Conservation (phyloP, 2,888 invertebrate species). For the Lochmaea crataegi region DNA sequence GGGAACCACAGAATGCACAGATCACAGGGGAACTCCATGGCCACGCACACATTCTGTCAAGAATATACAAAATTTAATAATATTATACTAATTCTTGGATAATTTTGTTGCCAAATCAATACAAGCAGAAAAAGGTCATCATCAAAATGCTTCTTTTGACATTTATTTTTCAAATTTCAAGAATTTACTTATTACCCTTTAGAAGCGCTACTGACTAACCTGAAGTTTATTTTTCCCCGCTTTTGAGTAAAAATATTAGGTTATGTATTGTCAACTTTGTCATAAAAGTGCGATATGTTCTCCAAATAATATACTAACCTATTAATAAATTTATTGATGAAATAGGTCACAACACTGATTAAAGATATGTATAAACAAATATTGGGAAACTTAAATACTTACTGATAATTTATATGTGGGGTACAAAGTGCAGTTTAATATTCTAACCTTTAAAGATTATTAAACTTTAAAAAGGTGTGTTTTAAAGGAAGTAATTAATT, state of each 20-base stretch:
- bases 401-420: conserved; percentile 43
- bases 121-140: too few relatives aligned
- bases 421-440: conserved; percentile 53
- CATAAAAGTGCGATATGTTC: conserved; percentile 9
- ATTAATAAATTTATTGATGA: conserved; percentile 38
- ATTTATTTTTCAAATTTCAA: too few relatives aligned
- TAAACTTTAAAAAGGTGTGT: conserved; percentile 32
- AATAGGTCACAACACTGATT: conserved; percentile 40
- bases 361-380: conserved; percentile 41
- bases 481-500: conserved; percentile 44
- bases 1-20: too few relatives aligned
- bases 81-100: too few relatives aligned
- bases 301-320: conserved; percentile 18
- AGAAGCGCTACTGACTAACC: background rate
- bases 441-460: conserved; percentile 53
- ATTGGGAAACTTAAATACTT: conserved; percentile 34
- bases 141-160: too few relatives aligned
- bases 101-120: too few relatives aligned
- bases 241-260: conserved; percentile 20
- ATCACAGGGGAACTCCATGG: too few relatives aligned
- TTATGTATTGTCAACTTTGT: conserved; percentile 32
- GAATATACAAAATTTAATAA: too few relatives aligned
- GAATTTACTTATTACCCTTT: too few relatives aligned
- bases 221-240: conserved; percentile 8
- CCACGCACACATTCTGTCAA: too few relatives aligned